Conservation (phyloP, 2,888 invertebrate genomes). For the Uloborus plumipes region DNA sequence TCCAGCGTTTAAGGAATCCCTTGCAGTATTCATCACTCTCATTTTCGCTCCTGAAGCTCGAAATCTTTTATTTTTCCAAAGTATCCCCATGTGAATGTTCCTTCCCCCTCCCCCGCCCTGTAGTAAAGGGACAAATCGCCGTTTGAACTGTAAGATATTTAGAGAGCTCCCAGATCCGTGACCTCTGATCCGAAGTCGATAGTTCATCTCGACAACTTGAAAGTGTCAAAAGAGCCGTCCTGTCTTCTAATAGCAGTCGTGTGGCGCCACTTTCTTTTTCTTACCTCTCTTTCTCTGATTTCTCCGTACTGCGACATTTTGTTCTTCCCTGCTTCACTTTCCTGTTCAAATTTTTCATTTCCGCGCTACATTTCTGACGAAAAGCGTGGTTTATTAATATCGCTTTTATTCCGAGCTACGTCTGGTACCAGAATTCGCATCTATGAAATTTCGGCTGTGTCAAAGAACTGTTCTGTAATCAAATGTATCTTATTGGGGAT, state of each 20-base stretch:
- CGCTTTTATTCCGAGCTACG: too few species aligned
- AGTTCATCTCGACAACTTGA: constrained; percentile 55
- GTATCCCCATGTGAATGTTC: constrained; percentile 2
- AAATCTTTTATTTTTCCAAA: constrained; percentile 6
- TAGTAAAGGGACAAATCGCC: constrained; percentile 32
- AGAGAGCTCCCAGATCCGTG: constrained; percentile 43
- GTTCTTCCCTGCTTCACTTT: background rate
- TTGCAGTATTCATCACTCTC: too few species aligned
- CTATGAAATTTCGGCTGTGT: too few species aligned
- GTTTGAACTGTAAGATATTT: constrained; percentile 49
- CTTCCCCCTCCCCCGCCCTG: constrained; percentile 3
- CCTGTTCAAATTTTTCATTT: background rate
- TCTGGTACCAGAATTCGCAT: too few species aligned
- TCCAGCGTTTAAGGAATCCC: too few species aligned
- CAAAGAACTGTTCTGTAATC: too few species aligned
- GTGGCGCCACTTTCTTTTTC: constrained; percentile 12
- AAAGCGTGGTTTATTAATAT: too few species aligned
- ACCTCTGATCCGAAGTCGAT: constrained; percentile 56
- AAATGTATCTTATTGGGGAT: too few species aligned
- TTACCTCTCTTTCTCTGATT: background rate
- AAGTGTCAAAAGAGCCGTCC: constrained; percentile 53
- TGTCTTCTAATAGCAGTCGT: constrained; percentile 8
- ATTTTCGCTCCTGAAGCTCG: background rate
- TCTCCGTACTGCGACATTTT: background rate
- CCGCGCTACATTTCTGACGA: too few species aligned